A percentile compares a stretch with the other conserved stretches of the same genome.
phyloP scores from a whole-genome alignment of 2,888 invertebrate genomes.

The Gastracanthus pulcherrimus region DNA sequence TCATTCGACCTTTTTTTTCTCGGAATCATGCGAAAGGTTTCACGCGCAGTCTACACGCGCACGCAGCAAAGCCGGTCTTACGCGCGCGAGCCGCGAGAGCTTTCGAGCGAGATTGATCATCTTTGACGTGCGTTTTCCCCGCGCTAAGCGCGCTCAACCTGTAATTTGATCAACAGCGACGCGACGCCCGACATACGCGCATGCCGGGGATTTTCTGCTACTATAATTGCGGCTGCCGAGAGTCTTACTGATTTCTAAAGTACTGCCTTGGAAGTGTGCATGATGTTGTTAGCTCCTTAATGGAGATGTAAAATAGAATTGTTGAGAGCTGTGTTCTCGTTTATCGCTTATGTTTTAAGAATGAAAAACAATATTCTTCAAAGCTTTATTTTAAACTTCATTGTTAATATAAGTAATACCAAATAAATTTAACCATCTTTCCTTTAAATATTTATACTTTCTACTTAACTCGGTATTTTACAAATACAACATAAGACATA shows the following conservation, averaged over 20 bases:
- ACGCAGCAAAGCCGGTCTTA: slow-evolving; percentile 21
- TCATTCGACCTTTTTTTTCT: slow-evolving; percentile 25
- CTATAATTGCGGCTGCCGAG: slow-evolving; percentile 21
- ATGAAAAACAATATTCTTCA: background rate
- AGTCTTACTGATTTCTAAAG: slow-evolving; percentile 6
- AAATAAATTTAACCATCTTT: too few relatives aligned
- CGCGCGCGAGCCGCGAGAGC: background rate
- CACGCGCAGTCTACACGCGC: background rate
- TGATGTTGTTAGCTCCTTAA: background rate
- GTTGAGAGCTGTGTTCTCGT: background rate
- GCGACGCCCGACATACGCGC: background rate
- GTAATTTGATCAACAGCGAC: slow-evolving; percentile 42
- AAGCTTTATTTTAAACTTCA: too few relatives aligned
- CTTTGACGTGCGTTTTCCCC: slow-evolving; percentile 28
- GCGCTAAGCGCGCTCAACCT: background rate
- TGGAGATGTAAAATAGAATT: background rate
- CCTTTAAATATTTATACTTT: too few relatives aligned
- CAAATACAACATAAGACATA: too few relatives aligned
- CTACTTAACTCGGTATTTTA: too few relatives aligned
- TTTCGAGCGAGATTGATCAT: slow-evolving; percentile 25
- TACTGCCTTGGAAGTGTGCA: background rate
- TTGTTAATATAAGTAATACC: too few relatives aligned
- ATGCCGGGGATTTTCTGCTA: background rate
- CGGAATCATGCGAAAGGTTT: slow-evolving; percentile 35
- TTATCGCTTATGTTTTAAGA: background rate